Evolutionary conservation across 2,797 vertebrate genomes (phyloP), one percentile per base, ranked within the genome.

Genomic region (Botia almorhae): DNA sequence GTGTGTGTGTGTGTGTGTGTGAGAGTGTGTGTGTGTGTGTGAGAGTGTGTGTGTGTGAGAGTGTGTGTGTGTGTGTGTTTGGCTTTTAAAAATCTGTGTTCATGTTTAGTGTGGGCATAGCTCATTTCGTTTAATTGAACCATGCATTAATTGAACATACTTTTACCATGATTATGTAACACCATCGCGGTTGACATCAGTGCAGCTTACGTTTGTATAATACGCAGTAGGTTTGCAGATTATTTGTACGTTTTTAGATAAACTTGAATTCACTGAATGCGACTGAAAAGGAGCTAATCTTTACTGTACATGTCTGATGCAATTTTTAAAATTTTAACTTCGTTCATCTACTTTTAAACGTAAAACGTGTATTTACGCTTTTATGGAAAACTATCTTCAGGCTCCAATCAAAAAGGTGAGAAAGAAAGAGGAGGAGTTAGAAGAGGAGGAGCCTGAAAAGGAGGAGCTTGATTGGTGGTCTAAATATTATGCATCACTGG

Each of bases 381-480:
- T 46, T 11, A 11, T 46, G 43, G 43, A 46, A 63, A 29, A 26
- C 29, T 63, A 60, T 26, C 10, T 72, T 74, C 82, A 97, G 95
- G 85, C 78, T 80, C 94, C 94, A 63, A 87, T 96, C 74, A 96
- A 92, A 86, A 96, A 92, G 87, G 86, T 93, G 17, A 88, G 67
- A 2, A 87, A 87, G 78, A 92, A 87, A 11, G 84, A 86, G 3
- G 93, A 95, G 68, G 93, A 92, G 78, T 91, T 96, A 26, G 95
- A 96, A 84, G 95, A 98, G 87, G 96, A 97, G 72, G 87, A 91
- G 0, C 96, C 95, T 12, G 97, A 99, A 69, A 88, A 93, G 12
- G 95, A 97, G 83, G 96, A 98, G 86, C 85, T 98, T 65, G 96
- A 99, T 87, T 98, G 98, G 98, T 98, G 98, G 97, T 96, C 97